Base-by-base conservation (phyloP, 2,888 invertebrate genomes). In the Agrotis puta region DNA sequence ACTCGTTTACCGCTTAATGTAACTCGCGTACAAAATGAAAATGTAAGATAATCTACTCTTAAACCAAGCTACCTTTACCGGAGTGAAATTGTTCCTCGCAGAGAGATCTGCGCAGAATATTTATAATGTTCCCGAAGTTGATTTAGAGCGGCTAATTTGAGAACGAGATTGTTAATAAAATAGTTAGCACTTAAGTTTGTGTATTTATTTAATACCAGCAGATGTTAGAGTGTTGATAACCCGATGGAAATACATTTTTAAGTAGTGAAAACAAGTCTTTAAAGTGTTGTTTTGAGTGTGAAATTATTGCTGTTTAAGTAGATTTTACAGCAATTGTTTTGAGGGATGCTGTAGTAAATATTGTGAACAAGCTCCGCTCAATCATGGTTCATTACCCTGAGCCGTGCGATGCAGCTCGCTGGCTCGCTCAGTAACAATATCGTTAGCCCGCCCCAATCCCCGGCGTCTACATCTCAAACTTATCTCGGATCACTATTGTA, bases 331-430 rank as follows among this genome's bases (percentile, higher is more conserved):
- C 50, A 9, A 63, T 47, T 11, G 51, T 64, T 62, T 61, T 61
- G 43, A 63, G 45, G 43, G 45, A 45, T 54, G 27, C 48, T 48
- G 47, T 22, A 51, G 56, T 70, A 45, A 66, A 62, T 65, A 64
- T 62, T 77, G 11, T 33, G 20, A 50, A 53, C 54, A 72, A 66
- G 64, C 53, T 48, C 50, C 47, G 48, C 48, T 72, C 62, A 58
- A 48, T 54, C 82, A 79, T 82, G 78, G 87, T 89, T 90, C 87
- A 88, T 89, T 90, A 88, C 84, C 81, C 87, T 81, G 81, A 85
- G 79, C 75, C 65, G 70, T 66, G 76, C 64, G 73, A 77, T 82
- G 79, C 80, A 80, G 77, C 67, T 78, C 76, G 79, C 74, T 74
- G 79, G 64, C 68, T 80, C 79, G 70, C 82, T 85, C 74, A 81